These are phyloP conservation scores for Ophonus ardosiacus DNA, from an alignment of 2,888 invertebrate genomes.

Conservation along the genomic window DNA sequence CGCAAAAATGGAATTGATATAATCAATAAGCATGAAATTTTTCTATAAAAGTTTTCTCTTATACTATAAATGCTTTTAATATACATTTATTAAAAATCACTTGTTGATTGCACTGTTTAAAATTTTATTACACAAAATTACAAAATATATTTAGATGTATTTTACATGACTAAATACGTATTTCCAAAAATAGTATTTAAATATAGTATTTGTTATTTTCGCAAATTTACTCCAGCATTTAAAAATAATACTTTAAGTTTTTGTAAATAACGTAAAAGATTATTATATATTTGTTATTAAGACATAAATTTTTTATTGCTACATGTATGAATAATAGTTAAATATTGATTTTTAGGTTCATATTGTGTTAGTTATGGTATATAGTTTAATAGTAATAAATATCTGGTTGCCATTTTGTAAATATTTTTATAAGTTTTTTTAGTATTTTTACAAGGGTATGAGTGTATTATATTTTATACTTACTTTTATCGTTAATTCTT, in stretches of 20 bases:
- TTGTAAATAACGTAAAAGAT: slow-evolving; percentile 57
- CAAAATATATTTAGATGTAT: slow-evolving; percentile 22
- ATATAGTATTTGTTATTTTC: slow-evolving; percentile 33
- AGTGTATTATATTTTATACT: slow-evolving; percentile 57
- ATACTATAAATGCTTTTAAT: slow-evolving; percentile 20
- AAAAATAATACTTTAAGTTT: slow-evolving; percentile 52
- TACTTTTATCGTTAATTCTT: slow-evolving; percentile 56
- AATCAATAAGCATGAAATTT: slow-evolving; percentile 3
- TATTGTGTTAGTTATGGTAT: slow-evolving; percentile 42
- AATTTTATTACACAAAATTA: slow-evolving; percentile 24
- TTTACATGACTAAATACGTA: slow-evolving; percentile 16
- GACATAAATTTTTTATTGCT: slow-evolving; percentile 52
- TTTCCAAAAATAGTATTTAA: slow-evolving; percentile 43
- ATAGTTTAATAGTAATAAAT: slow-evolving; percentile 42
- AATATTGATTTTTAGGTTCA: slow-evolving; percentile 23
- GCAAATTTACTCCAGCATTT: slow-evolving; percentile 27
- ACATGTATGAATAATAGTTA: slow-evolving; percentile 36
- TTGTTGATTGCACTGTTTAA: slow-evolving; percentile 39
- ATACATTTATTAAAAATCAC: slow-evolving; percentile 14
- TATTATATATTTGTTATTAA: slow-evolving; percentile 57
- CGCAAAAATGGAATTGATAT: slow-evolving; percentile 23
- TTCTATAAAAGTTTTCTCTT: neutral
- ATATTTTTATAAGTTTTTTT: slow-evolving; percentile 59
- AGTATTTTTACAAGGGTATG: slow-evolving; percentile 58
- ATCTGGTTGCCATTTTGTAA: slow-evolving; percentile 60